phyloP scores from a whole-genome alignment of 2,797 vertebrate genomes.

The Gallirallus australis region DNA sequence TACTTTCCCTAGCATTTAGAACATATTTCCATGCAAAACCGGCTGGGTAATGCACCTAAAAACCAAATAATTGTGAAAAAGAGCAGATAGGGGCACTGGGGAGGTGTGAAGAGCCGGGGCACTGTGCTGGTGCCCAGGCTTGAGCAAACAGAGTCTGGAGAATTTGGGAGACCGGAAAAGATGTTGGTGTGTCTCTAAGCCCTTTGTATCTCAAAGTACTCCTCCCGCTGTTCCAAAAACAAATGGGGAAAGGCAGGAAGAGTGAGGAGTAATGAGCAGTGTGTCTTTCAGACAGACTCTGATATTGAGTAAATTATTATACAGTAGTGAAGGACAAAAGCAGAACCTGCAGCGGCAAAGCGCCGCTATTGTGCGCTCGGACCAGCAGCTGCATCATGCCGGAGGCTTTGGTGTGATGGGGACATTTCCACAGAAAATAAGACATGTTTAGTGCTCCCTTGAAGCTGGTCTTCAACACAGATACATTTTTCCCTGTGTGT shows the following conservation, averaged over 20 bases:
- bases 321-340: not conserved
- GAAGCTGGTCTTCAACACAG: rapidly evolving
- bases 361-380: rapidly evolving
- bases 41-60: not conserved
- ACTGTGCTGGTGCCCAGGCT: not conserved
- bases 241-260: not conserved
- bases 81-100: not conserved
- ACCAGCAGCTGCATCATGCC: not conserved
- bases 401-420: not conserved
- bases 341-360: not conserved
- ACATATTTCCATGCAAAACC: not conserved
- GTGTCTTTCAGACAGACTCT: not conserved
- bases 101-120: not conserved
- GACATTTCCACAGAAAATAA: rapidly evolving
- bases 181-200: not conserved
- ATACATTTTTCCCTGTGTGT: rapidly evolving
- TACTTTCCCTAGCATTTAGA: not conserved
- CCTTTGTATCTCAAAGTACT: not conserved
- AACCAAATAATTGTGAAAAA: not conserved
- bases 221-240: not conserved
- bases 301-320: not conserved
- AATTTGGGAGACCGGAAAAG: not conserved
- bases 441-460: rapidly evolving
- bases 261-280: not conserved
- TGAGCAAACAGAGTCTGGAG: not conserved